These are phyloP conservation scores for Cetonia aurata DNA, from an alignment of 2,888 invertebrate genomes.

Conservation along the genomic window DNA sequence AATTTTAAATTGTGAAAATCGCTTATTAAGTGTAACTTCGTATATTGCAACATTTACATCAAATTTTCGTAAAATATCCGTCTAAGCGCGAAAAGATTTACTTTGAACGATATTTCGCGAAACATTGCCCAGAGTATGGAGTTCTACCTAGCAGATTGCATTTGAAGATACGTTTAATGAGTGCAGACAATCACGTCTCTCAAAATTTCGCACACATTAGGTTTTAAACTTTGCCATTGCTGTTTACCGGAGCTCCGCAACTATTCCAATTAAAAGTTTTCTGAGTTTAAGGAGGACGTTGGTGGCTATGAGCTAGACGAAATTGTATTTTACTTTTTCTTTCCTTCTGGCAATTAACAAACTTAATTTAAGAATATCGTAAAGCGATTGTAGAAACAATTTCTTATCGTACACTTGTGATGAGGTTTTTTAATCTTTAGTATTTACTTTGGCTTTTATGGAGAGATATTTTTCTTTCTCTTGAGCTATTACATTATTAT, in stretches of 20 bases:
- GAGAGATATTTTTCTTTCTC: not conserved
- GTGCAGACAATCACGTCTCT: not conserved
- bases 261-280: constrained; percentile 31
- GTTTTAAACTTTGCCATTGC: constrained; percentile 6
- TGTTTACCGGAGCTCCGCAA: constrained; percentile 10
- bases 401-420: not conserved
- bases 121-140: too few relatives aligned
- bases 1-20: too few relatives aligned
- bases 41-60: too few relatives aligned
- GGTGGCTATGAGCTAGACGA: not conserved
- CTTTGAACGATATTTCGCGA: too few relatives aligned
- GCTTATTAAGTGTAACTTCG: too few relatives aligned
- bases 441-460: too few relatives aligned
- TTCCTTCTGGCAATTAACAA: not conserved
- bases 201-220: constrained; percentile 6
- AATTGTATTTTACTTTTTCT: not conserved
- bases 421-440: not conserved
- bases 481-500: too few relatives aligned
- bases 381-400: constrained; percentile 5
- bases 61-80: too few relatives aligned
- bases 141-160: not conserved
- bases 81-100: too few relatives aligned
- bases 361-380: constrained; percentile 3
- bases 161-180: not conserved
- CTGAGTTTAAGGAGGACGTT: constrained; percentile 4